Conservation (phyloP, 2,888 invertebrate genomes). For the Trichopoda pennipes region DNA sequence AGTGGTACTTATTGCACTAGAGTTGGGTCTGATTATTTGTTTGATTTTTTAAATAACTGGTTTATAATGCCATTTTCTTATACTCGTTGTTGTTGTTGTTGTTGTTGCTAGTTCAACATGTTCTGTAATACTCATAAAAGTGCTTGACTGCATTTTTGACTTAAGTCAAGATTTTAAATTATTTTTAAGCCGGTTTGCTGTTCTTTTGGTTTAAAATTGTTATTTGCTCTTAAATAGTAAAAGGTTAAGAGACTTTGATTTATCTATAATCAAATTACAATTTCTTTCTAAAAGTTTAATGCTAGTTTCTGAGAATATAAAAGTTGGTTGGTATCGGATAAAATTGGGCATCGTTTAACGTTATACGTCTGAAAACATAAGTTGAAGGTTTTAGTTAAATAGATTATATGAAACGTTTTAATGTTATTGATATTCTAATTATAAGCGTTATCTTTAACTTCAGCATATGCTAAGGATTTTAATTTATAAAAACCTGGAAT, state of each 20-base stretch:
- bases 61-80: conserved; percentile 35
- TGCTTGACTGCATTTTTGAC: background rate
- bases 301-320: no score
- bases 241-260: conserved; percentile 14
- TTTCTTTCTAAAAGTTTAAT: no score
- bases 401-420: no score
- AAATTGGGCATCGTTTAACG: no score
- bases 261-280: background rate
- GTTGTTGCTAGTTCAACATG: conserved; percentile 24
- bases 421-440: no score
- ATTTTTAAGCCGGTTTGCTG: conserved; percentile 35
- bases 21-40: conserved; percentile 1
- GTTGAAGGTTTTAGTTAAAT: no score
- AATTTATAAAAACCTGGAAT: no score
- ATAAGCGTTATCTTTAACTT: no score
- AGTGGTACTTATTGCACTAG: conserved; percentile 43
- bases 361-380: no score
- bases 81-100: conserved; percentile 11
- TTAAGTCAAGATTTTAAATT: conserved; percentile 2
- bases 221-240: conserved; percentile 22
- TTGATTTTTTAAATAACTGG: conserved; percentile 58
- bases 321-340: no score
- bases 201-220: background rate
- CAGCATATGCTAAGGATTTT: no score
- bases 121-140: conserved; percentile 34